Percentiles rank a stretch among this genome's conserved stretches.
Evolutionary conservation across 2,888 invertebrate species (phyloP).

Genomic region (Dryobotodes eremita): DNA sequence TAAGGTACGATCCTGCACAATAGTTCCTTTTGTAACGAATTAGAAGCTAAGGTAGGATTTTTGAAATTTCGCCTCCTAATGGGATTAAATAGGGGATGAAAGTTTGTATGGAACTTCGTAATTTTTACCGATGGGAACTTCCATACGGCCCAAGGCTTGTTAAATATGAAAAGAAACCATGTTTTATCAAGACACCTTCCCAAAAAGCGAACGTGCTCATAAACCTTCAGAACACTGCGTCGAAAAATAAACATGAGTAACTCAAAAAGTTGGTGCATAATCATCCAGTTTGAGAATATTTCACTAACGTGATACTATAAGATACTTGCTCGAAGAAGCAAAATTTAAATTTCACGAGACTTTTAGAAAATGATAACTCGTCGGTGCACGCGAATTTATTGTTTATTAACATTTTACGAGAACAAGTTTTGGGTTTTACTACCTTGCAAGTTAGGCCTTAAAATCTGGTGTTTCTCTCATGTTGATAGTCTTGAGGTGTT

Average conservation of each 20-base stretch:
- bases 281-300: conserved; percentile 26
- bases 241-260: neutral
- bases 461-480: neutral
- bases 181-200: neutral
- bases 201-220: neutral
- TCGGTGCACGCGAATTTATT: conserved; percentile 44
- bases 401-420: conserved; percentile 50
- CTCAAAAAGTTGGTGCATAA: conserved; percentile 27
- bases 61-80: too few species aligned
- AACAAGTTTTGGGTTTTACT: conserved; percentile 43
- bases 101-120: neutral
- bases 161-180: neutral
- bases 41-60: too few species aligned
- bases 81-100: too few species aligned
- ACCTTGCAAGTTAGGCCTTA: conserved; percentile 19
- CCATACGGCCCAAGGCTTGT: neutral
- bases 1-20: too few species aligned
- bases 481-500: too few species aligned
- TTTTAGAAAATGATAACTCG: conserved; percentile 54
- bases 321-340: conserved; percentile 36
- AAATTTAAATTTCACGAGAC: conserved; percentile 60
- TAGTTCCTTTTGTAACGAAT: too few species aligned
- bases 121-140: neutral
- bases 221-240: neutral
- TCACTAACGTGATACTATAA: conserved; percentile 41